Conservation (phyloP, 2,113 vertebrate genomes). For the Pollachius pollachius region DNA sequence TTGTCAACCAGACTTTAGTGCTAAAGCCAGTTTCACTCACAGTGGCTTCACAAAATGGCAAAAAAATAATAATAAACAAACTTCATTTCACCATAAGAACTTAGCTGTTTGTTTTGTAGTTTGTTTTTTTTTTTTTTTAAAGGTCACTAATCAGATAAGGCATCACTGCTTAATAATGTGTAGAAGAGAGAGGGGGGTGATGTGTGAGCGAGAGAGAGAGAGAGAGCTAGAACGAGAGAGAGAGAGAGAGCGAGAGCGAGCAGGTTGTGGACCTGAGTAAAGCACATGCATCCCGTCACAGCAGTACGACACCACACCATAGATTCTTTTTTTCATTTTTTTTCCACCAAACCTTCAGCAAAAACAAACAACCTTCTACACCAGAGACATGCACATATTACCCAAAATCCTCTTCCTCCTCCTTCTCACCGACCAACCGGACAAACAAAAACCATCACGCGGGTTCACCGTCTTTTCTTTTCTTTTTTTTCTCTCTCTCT, state of each 20-base stretch:
- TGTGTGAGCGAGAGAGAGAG: slow-evolving; percentile 1
- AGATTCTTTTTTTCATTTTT: too few relatives aligned
- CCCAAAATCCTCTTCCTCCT: too few relatives aligned
- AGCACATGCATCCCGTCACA: slow-evolving; percentile 66
- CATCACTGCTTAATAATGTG: slow-evolving; percentile 90
- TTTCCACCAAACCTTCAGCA: too few relatives aligned
- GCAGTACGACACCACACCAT: slow-evolving; percentile 7
- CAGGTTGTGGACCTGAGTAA: slow-evolving; percentile 77
- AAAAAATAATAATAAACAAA: slow-evolving; percentile 49
- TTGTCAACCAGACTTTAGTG: slow-evolving; percentile 57
- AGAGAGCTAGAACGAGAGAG: not conserved
- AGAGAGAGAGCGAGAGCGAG: slow-evolving; percentile 5
- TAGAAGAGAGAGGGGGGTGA: slow-evolving; percentile 29
- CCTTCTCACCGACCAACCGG: slow-evolving; percentile 6
- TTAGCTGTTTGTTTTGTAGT: slow-evolving; percentile 50
- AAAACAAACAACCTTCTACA: too few relatives aligned
- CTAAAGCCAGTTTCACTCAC: slow-evolving; percentile 67
- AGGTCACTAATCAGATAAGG: slow-evolving; percentile 85
- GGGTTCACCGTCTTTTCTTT: too few relatives aligned
- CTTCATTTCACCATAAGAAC: slow-evolving; percentile 56
- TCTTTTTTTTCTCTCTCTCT: too few relatives aligned
- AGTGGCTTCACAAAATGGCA: slow-evolving; percentile 61
- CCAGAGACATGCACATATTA: too few relatives aligned
- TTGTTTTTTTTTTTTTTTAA: slow-evolving; percentile 27
- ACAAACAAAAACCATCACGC: slow-evolving; percentile 12